A percentile compares a stretch with the other conserved stretches of the same genome.
Conservation (phyloP, 1,140 invertebrate species). For the Tetramorium simillimum region DNA sequence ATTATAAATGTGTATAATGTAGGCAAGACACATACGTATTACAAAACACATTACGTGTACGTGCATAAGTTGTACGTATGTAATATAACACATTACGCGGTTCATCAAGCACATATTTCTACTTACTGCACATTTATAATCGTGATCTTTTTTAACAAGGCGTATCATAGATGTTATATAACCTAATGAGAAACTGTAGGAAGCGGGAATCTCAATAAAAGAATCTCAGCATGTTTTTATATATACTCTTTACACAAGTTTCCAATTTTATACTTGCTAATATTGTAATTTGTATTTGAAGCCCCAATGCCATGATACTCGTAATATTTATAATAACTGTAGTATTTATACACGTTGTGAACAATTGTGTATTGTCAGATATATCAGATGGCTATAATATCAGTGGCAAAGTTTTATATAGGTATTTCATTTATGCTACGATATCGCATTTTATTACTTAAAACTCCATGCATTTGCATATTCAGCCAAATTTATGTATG, state of each 20-base stretch:
- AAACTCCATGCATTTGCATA: background rate
- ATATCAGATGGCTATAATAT: background rate
- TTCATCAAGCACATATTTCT: slow-evolving; percentile 42
- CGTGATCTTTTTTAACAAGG: slow-evolving; percentile 51
- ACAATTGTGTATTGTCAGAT: background rate
- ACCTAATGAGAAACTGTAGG: slow-evolving; percentile 1
- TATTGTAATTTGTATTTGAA: slow-evolving; percentile 70
- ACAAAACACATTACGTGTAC: slow-evolving; percentile 46
- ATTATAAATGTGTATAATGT: slow-evolving; percentile 67
- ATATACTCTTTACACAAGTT: slow-evolving; percentile 75
- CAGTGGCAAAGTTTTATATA: slow-evolving; percentile 12
- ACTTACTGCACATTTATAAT: slow-evolving; percentile 66
- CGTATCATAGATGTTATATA: slow-evolving; percentile 27
- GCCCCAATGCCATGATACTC: slow-evolving; percentile 24
- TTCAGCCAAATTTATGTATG: slow-evolving; percentile 2
- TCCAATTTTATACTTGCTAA: slow-evolving; percentile 75
- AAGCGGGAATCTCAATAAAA: slow-evolving; percentile 55
- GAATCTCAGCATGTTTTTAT: slow-evolving; percentile 59
- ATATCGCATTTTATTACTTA: slow-evolving; percentile 19
- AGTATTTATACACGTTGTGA: slow-evolving; percentile 20
- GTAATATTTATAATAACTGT: slow-evolving; percentile 23
- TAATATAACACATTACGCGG: slow-evolving; percentile 47
- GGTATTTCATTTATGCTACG: background rate
- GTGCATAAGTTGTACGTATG: background rate
- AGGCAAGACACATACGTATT: background rate